These are phyloP conservation scores for Drosophila arizonae DNA, from an alignment of 1,140 invertebrate genomes.

Conservation along the genomic window DNA sequence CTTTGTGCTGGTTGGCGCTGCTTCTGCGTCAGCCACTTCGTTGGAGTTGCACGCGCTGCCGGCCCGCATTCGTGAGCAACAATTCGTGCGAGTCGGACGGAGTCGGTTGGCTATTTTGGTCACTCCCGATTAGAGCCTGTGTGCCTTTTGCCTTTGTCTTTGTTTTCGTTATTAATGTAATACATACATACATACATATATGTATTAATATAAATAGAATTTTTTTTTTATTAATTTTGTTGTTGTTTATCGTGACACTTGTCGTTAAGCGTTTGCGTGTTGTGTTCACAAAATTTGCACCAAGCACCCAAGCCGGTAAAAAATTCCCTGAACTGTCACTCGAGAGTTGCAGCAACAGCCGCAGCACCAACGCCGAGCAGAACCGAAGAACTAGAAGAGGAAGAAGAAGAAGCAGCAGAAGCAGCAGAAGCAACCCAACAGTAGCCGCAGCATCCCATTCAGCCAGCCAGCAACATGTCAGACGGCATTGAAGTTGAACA, in stretches of 20 bases:
- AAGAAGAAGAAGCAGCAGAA: neutral
- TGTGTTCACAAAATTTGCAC: constrained; percentile 20
- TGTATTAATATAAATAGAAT: neutral
- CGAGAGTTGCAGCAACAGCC: constrained; percentile 42
- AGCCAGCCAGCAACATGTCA: constrained; percentile 62
- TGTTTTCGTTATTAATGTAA: constrained; percentile 13
- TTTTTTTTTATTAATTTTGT: constrained; percentile 30
- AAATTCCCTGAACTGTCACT: constrained; percentile 46
- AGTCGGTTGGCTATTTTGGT: constrained; percentile 42
- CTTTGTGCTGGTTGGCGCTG: constrained; percentile 41
- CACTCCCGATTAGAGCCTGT: constrained; percentile 27
- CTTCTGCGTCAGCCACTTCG: constrained; percentile 64
- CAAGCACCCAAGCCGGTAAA: constrained; percentile 28
- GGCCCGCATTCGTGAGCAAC: constrained; percentile 62
- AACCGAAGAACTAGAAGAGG: constrained; percentile 14
- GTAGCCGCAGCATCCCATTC: constrained; percentile 29
- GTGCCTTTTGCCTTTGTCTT: constrained; percentile 30
- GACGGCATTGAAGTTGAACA: constrained; percentile 82
- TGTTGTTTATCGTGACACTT: constrained; percentile 33
- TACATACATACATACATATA: neutral
- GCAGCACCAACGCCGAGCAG: constrained; percentile 5
- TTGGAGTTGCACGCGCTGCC: constrained; percentile 73
- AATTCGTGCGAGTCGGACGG: constrained; percentile 69
- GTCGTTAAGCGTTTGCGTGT: constrained; percentile 14
- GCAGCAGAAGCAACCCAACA: constrained; percentile 12